A percentile compares a stretch with the other conserved stretches of the same genome.
phyloP scores from a whole-genome alignment of 2,113 vertebrate species.

The Alaudala cheleensis region DNA sequence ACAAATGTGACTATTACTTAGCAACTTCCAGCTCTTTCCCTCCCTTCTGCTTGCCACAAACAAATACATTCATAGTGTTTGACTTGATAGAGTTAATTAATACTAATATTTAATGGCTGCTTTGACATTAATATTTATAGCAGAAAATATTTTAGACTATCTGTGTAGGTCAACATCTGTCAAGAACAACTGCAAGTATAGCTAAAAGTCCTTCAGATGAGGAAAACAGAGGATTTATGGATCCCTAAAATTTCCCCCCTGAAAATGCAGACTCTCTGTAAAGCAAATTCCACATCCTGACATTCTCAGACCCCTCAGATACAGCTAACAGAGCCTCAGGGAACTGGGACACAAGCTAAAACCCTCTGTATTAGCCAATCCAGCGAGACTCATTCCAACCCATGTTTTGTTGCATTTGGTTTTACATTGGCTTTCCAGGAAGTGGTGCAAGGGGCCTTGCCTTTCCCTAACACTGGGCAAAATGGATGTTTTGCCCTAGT shows the following conservation, averaged over 20 bases:
- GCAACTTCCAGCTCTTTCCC: background rate
- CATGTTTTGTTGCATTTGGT: background rate
- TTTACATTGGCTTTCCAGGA: constrained; percentile 18
- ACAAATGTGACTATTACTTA: background rate
- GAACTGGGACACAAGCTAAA: background rate
- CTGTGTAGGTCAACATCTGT: background rate
- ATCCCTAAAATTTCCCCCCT: background rate
- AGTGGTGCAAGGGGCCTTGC: background rate
- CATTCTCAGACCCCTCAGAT: background rate
- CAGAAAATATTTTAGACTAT: background rate
- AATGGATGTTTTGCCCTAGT: constrained; percentile 23
- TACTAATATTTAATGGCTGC: background rate
- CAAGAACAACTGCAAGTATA: background rate
- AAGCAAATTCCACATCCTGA: background rate
- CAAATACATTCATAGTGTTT: background rate
- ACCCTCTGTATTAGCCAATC: background rate
- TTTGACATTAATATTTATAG: constrained; percentile 16
- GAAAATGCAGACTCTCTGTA: background rate
- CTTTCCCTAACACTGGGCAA: background rate
- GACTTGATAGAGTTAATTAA: background rate
- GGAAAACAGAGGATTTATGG: background rate
- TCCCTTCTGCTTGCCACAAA: background rate
- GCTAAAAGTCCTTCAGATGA: background rate
- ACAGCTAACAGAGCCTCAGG: background rate
- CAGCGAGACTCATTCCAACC: background rate